Percentiles rank a stretch among this genome's conserved stretches.
phyloP scores from a whole-genome alignment of 1,140 invertebrate genomes.

The Musca domestica region DNA sequence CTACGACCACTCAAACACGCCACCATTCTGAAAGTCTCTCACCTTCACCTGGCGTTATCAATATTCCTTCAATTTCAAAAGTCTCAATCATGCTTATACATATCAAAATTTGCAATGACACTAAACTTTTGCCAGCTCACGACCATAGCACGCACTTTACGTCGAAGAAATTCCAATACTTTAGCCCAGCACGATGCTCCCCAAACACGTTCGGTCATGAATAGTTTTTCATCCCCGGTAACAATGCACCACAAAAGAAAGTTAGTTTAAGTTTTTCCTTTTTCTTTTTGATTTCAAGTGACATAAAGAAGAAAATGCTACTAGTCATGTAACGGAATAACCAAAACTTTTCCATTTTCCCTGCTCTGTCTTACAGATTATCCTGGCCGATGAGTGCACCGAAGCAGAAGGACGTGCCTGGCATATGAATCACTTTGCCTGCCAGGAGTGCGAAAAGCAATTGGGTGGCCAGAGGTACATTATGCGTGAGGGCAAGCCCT shows the following conservation, averaged over 20 bases:
- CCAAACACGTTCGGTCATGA: no score
- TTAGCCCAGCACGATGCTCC: neutral
- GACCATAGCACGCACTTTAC: neutral
- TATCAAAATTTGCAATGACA: constrained; percentile 12
- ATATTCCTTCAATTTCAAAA: neutral
- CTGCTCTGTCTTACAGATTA: constrained; percentile 67
- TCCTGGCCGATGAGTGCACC: constrained; percentile 97
- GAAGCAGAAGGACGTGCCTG: constrained; percentile 96
- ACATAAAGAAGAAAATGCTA: no score
- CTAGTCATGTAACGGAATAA: no score
- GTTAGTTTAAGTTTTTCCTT: no score
- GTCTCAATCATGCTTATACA: neutral
- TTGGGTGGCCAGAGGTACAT: constrained; percentile 96
- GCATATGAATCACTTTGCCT: constrained; percentile 99
- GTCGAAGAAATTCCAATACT: neutral
- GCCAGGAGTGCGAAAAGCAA: constrained; percentile 90
- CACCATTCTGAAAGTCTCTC: no score
- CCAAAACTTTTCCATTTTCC: constrained; percentile 10
- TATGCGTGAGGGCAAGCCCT: constrained; percentile 91
- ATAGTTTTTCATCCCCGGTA: no score
- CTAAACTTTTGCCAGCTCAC: neutral
- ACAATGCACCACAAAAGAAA: neutral
- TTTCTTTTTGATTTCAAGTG: no score
- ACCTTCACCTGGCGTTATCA: neutral
- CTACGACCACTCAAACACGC: no score